Conservation (phyloP, 2,888 invertebrate genomes). For the Mesorhabditis spiculigera region DNA sequence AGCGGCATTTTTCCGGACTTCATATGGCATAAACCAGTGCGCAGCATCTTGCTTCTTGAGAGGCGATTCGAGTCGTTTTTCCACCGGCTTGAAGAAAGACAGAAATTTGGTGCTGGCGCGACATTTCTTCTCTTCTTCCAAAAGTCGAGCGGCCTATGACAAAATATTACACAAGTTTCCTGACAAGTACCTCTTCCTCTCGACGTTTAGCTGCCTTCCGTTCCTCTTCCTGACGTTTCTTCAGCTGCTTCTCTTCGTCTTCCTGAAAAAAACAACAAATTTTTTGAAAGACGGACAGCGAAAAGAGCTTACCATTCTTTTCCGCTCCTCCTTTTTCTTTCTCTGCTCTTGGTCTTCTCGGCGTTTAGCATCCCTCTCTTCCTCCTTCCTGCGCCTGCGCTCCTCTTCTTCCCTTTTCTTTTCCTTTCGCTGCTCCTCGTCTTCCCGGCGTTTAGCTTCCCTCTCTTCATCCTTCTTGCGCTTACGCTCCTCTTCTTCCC, state of each 20-base stretch:
- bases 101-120: slow-evolving; percentile 33
- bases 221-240: slow-evolving; percentile 26
- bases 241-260: slow-evolving; percentile 15
- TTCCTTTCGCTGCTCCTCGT: slow-evolving; percentile 25
- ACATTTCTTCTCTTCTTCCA: slow-evolving; percentile 33
- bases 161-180: not conserved
- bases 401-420: slow-evolving; percentile 27
- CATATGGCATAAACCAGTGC: not conserved
- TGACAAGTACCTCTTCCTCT: slow-evolving; percentile 26
- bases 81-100: slow-evolving; percentile 40
- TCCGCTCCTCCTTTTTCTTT: too few species aligned
- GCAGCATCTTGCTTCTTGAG: not conserved
- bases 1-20: not conserved
- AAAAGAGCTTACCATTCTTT: too few species aligned
- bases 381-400: slow-evolving; percentile 10
- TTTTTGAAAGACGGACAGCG: too few species aligned
- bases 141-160: slow-evolving; percentile 11
- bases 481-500: slow-evolving; percentile 28
- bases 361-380: too few species aligned
- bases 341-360: too few species aligned
- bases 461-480: slow-evolving; percentile 22
- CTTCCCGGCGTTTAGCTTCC: slow-evolving; percentile 16
- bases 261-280: not conserved
- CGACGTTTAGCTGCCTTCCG: slow-evolving; percentile 23
- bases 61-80: slow-evolving; percentile 23